Evolutionary conservation across 2,888 invertebrate species (phyloP).

Genomic region (Fissipunctia ypsillon): DNA sequence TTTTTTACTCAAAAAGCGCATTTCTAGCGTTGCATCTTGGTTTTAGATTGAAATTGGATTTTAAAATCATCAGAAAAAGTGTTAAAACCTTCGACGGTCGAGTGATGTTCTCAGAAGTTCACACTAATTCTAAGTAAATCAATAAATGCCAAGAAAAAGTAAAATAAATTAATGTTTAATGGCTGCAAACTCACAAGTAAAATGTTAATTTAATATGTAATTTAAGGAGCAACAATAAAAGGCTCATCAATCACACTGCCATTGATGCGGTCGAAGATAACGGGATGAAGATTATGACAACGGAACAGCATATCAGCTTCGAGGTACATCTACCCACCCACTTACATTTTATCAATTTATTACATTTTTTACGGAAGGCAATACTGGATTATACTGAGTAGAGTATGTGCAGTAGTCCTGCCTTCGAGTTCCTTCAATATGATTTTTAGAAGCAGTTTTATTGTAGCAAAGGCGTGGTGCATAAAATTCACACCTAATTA

Average conservation of each 20-base stretch:
- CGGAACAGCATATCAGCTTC: slow-evolving; percentile 15
- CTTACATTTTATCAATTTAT: background rate
- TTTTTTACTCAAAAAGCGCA: background rate
- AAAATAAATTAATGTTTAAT: background rate
- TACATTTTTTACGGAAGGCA: background rate
- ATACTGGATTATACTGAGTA: background rate
- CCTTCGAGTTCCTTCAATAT: too few relatives aligned
- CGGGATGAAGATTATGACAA: slow-evolving; percentile 52
- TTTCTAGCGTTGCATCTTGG: too few relatives aligned
- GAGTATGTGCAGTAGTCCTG: background rate
- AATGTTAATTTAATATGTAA: background rate
- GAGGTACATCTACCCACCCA: background rate
- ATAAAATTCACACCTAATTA: background rate
- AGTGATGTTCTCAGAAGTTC: background rate
- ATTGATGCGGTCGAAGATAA: slow-evolving; percentile 61
- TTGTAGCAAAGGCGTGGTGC: background rate
- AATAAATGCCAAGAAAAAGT: background rate
- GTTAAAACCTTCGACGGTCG: background rate
- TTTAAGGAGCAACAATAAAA: slow-evolving; percentile 45
- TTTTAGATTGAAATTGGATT: background rate
- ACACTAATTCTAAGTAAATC: background rate
- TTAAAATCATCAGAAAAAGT: background rate
- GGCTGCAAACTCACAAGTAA: background rate
- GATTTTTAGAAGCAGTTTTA: background rate
- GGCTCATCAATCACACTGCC: slow-evolving; percentile 68